phyloP scores from a whole-genome alignment of 2,797 vertebrate species.

The Hydrocynus forskahlii region DNA sequence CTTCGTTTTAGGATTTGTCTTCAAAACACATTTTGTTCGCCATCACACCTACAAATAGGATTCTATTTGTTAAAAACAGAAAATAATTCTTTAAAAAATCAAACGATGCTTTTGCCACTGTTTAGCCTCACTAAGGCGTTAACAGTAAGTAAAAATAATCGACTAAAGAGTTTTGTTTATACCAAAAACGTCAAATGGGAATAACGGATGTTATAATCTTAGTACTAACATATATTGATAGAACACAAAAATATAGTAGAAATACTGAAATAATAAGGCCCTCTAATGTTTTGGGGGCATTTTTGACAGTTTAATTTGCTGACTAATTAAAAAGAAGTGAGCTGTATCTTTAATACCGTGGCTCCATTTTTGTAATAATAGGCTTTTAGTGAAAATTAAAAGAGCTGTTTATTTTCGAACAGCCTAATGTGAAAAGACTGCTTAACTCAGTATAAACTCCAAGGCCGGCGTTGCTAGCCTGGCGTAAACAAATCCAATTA shows the following conservation, averaged over 20 bases:
- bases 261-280: neutral
- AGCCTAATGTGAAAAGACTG: conserved; percentile 15
- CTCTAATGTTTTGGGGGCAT: neutral
- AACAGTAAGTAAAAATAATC: too few species aligned
- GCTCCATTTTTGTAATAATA: neutral
- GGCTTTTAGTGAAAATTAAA: neutral
- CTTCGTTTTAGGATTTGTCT: conserved; percentile 16
- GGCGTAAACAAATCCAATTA: conserved; percentile 61
- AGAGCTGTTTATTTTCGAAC: conserved; percentile 6
- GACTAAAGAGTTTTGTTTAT: too few species aligned
- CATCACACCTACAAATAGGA: too few species aligned
- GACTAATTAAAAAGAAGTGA: neutral
- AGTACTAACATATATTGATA: too few species aligned
- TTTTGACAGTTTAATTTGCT: neutral
- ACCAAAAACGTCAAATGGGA: too few species aligned
- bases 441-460: conserved; percentile 8
- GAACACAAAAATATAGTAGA: neutral
- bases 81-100: too few species aligned
- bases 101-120: too few species aligned
- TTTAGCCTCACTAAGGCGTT: too few species aligned
- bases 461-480: conserved; percentile 41
- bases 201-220: too few species aligned
- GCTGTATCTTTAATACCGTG: neutral
- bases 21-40: conserved; percentile 6
- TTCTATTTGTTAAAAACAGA: too few species aligned